These are phyloP conservation scores for Crocuta crocuta DNA, from an alignment of 2,113 vertebrate genomes.

Conservation along the genomic window DNA sequence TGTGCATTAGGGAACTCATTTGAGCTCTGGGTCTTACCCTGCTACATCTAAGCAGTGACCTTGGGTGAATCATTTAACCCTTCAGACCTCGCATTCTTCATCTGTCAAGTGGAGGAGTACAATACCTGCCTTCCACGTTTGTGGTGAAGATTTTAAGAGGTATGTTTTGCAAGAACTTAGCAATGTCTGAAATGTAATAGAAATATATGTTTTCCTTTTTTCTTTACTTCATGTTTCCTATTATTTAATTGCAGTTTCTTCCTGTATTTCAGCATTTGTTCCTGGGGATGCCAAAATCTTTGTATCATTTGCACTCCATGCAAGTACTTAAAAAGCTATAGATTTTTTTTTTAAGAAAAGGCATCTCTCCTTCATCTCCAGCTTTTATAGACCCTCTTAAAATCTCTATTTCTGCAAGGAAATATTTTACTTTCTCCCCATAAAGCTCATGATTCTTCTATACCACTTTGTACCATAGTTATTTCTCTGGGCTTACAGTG, in stretches of 20 bases:
- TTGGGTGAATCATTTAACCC: not conserved
- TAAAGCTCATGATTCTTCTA: not conserved
- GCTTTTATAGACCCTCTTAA: not conserved
- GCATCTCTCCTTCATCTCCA: not conserved
- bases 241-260: not conserved
- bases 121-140: not conserved
- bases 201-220: not conserved
- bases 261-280: not conserved
- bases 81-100: not conserved
- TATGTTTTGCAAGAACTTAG: not conserved
- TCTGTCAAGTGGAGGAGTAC: not conserved
- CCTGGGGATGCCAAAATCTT: not conserved
- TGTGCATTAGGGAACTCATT: not conserved
- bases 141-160: not conserved
- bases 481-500: not conserved
- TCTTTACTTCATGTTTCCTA: not conserved
- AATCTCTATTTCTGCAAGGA: not conserved
- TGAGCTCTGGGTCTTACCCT: not conserved
- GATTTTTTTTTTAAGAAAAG: not conserved
- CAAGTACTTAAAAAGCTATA: not conserved
- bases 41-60: not conserved
- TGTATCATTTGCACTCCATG: not conserved
- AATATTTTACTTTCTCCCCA: not conserved
- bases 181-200: not conserved
- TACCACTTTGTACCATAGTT: not conserved